A percentile compares a stretch with the other conserved stretches of the same genome.
Evolutionary conservation across 2,888 invertebrate genomes (phyloP).

Genomic region (Dioctria rufipes): DNA sequence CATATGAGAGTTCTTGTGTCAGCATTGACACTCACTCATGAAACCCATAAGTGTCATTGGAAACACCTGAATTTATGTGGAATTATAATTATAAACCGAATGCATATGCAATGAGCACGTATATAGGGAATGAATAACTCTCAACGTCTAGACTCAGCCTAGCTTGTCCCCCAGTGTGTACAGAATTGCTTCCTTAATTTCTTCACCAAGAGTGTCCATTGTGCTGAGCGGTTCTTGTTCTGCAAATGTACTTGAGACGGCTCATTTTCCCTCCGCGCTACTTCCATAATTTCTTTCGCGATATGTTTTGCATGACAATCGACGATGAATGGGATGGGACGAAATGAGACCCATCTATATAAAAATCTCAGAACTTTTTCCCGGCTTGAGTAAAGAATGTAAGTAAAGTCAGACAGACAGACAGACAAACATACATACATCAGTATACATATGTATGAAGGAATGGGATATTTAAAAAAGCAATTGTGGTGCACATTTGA

Average conservation of each 20-base stretch:
- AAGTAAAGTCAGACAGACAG: too few relatives aligned
- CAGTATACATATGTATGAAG: neutral
- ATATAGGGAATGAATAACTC: neutral
- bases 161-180: neutral
- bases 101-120: neutral
- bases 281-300: conserved; percentile 8
- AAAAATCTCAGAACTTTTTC: conserved; percentile 4
- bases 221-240: neutral
- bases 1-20: neutral
- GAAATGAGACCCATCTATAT: conserved; percentile 1
- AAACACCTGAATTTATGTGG: neutral
- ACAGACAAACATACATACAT: neutral
- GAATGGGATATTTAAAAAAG: conserved; percentile 1
- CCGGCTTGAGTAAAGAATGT: neutral
- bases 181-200: conserved; percentile 17
- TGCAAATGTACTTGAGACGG: neutral
- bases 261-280: neutral
- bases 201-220: neutral
- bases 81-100: neutral
- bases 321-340: neutral
- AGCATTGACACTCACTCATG: neutral
- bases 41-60: neutral
- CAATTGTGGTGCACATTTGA: neutral
- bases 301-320: conserved; percentile 12
- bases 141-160: neutral